Evolutionary conservation across 1,140 invertebrate species (phyloP).

Genomic region (Drosophila elegans): DNA sequence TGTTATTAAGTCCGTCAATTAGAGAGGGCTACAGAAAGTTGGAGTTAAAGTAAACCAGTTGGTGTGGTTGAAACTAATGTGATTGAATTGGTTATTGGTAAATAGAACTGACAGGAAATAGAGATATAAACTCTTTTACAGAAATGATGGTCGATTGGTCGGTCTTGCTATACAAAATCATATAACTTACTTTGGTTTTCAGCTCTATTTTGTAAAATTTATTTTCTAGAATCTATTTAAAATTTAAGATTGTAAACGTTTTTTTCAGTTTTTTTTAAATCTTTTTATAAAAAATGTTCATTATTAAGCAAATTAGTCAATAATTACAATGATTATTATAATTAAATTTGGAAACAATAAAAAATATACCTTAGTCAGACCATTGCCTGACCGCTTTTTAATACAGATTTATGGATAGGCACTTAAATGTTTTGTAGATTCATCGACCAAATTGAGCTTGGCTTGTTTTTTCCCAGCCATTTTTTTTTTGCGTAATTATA

Average conservation of each 20-base stretch:
- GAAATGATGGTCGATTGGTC: not conserved
- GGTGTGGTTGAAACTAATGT: constrained; percentile 26
- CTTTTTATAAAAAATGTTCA: not conserved
- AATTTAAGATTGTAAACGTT: too few relatives aligned
- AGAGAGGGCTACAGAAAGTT: not conserved
- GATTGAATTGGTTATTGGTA: constrained; percentile 18
- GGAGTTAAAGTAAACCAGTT: not conserved
- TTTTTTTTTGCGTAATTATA: constrained; percentile 31
- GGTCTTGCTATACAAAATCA: too few relatives aligned
- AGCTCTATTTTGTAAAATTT: not conserved
- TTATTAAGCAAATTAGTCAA: constrained; percentile 30
- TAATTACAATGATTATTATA: constrained; percentile 39
- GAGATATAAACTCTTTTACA: not conserved
- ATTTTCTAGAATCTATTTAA: constrained; percentile 6
- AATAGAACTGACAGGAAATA: not conserved
- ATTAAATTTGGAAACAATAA: constrained; percentile 25
- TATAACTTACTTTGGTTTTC: too few relatives aligned
- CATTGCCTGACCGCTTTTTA: constrained; percentile 17
- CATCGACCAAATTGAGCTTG: constrained; percentile 53
- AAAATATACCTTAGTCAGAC: not conserved
- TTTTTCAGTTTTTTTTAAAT: not conserved
- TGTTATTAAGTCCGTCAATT: constrained; percentile 69
- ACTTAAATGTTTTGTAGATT: constrained; percentile 45
- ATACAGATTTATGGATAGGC: constrained; percentile 23
- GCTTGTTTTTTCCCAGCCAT: constrained; percentile 21